phyloP scores from a whole-genome alignment of 2,888 invertebrate genomes.

The Philonicus albiceps region DNA sequence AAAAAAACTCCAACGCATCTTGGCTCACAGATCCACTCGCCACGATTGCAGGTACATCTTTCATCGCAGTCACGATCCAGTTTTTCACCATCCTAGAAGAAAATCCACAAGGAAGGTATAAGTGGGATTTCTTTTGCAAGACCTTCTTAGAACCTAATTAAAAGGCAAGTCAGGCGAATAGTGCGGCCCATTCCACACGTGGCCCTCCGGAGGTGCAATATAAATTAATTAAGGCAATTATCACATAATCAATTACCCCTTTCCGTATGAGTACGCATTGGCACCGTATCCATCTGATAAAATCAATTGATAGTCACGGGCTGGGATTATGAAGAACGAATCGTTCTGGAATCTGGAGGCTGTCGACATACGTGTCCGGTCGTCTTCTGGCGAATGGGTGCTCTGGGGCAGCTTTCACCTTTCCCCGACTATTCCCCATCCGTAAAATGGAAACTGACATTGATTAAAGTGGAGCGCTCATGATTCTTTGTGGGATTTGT shows the following conservation, averaged over 20 bases:
- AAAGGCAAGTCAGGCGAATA: not conserved
- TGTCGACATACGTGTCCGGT: not conserved
- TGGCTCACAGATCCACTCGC: constrained; percentile 76
- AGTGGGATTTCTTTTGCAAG: not conserved
- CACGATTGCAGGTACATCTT: constrained; percentile 76
- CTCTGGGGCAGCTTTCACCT: not conserved
- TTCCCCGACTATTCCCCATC: not conserved
- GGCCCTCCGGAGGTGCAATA: not conserved
- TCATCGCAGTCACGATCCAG: constrained; percentile 80
- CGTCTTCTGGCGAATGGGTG: not conserved
- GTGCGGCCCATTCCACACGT: not conserved
- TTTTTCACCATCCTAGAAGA: constrained; percentile 71
- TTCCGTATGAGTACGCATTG: not conserved
- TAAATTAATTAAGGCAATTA: constrained; percentile 8
- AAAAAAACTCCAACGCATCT: constrained; percentile 76
- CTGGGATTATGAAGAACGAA: not conserved
- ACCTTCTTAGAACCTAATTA: not conserved
- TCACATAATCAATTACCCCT: not conserved
- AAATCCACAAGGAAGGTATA: not conserved
- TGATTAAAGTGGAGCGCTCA: not conserved
- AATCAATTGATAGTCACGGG: not conserved
- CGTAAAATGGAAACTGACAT: not conserved
- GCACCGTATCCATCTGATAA: not conserved
- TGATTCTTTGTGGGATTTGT: not conserved
- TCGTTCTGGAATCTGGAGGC: not conserved